Evolutionary conservation across 2,113 vertebrate genomes (phyloP).

Genomic region (Phaethornis superciliosus): DNA sequence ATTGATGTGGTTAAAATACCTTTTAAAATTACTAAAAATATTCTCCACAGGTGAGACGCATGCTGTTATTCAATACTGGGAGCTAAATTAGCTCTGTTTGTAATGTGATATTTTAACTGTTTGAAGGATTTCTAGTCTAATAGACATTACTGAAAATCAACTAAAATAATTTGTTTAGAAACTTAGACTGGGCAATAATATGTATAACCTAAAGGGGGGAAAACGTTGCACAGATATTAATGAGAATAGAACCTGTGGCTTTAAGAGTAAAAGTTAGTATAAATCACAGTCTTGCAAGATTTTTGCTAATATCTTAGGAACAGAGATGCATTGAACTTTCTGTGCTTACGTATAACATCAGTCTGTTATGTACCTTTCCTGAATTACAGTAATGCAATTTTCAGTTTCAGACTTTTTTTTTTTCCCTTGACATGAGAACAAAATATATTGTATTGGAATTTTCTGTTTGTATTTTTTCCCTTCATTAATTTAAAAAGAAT

Average conservation of each 20-base stretch:
- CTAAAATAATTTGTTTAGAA: background rate
- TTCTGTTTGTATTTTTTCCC: background rate
- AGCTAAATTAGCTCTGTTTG: background rate
- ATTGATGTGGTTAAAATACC: background rate
- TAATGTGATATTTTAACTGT: background rate
- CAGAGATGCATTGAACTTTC: background rate
- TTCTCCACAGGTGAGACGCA: background rate
- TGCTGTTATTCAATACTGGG: background rate
- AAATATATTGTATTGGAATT: background rate
- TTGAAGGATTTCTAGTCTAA: background rate
- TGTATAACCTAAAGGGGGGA: rapidly evolving
- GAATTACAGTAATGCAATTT: background rate
- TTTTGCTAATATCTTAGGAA: background rate
- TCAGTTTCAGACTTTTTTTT: background rate
- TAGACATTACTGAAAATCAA: background rate
- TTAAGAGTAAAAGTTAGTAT: background rate
- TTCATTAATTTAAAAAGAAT: background rate
- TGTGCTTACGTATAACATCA: background rate
- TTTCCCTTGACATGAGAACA: too few relatives aligned
- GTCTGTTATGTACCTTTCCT: background rate
- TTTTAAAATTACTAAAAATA: background rate
- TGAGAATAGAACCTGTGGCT: background rate
- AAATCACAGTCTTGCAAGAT: background rate
- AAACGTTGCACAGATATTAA: background rate
- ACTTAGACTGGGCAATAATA: background rate